Evolutionary conservation across 2,888 invertebrate species (phyloP), one percentile per base, ranked within the genome.

Genomic region (Bombylius discolor): DNA sequence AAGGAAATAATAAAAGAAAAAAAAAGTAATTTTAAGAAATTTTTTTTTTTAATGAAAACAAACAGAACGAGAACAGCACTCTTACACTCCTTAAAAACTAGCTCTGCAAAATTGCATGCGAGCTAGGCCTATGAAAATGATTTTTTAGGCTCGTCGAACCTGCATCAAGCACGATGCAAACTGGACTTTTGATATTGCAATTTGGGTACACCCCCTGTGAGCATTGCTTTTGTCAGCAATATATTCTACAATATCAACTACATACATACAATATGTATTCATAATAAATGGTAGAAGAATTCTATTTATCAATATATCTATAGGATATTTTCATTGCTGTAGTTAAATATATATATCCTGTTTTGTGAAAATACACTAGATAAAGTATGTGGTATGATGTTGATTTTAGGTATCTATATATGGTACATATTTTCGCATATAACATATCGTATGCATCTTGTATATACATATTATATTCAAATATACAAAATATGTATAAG

Each of bases 111-210:
- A 56, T 53, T 53, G 45, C 36, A 56, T 54, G n/a, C 53, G 60
- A 58, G 60, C 58, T 60, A 58, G 54, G 58, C 56, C 56, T 56
- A 56, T 60, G 53, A 58, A 59, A 59, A 47, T 54, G 53, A 51
- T 59, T 57, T 55, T 59, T 59, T 61, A 60, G 62, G 60, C 60
- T 62, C 62, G 59, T 60, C 59, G 60, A 62, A 62, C 62, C 62
- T 62, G 62, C 62, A 62, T 62, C 62, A 60, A 62, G 60, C 60
- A 62, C 62, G 60, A 62, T 62, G 62, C 62, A 60, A 60, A 62
- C 62, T 62, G 62, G 60, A 62, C 62, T 62, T 62, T 59, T 59
- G 58, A 58, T 59, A 56, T 57, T 59, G 59, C 58, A 59, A 59
- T 59, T 60, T 58, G 33, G 56, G 59, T 59, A 60, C 57, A 59